phyloP scores from a whole-genome alignment of 2,113 vertebrate genomes.

The Ochotona princeps region DNA sequence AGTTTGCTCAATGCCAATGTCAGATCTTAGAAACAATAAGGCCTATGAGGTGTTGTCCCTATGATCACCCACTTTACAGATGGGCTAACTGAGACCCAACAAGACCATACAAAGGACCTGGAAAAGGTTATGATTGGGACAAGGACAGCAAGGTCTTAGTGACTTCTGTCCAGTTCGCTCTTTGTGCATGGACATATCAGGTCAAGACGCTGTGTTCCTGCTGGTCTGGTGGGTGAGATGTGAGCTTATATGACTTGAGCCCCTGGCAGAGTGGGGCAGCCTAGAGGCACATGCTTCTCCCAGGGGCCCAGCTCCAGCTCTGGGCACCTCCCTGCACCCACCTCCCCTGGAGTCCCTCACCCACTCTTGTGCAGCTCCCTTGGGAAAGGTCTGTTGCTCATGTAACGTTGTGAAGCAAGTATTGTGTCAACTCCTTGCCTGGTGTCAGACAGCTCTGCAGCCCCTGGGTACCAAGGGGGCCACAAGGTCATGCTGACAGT shows the following conservation, averaged over 20 bases:
- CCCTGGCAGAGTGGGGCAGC: background rate
- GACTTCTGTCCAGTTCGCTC: background rate
- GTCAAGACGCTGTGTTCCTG: rapidly evolving
- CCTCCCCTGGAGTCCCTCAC: background rate
- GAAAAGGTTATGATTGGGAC: background rate
- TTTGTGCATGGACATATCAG: background rate
- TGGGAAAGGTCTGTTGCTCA: background rate
- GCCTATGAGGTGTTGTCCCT: background rate
- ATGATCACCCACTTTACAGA: background rate
- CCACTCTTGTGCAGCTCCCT: background rate
- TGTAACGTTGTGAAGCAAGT: no score
- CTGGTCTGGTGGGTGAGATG: background rate
- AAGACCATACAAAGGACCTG: no score
- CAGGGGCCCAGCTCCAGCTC: background rate
- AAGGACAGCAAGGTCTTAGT: background rate
- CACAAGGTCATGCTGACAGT: background rate
- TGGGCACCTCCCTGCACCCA: no score
- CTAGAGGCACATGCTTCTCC: background rate
- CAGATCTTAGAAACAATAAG: background rate
- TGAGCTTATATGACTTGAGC: background rate
- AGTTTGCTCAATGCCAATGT: background rate
- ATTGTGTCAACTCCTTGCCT: no score
- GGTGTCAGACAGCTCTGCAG: no score
- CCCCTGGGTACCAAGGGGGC: background rate
- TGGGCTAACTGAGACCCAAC: background rate